Evolutionary conservation across 2,113 vertebrate genomes (phyloP).

Genomic region (Otis tarda): DNA sequence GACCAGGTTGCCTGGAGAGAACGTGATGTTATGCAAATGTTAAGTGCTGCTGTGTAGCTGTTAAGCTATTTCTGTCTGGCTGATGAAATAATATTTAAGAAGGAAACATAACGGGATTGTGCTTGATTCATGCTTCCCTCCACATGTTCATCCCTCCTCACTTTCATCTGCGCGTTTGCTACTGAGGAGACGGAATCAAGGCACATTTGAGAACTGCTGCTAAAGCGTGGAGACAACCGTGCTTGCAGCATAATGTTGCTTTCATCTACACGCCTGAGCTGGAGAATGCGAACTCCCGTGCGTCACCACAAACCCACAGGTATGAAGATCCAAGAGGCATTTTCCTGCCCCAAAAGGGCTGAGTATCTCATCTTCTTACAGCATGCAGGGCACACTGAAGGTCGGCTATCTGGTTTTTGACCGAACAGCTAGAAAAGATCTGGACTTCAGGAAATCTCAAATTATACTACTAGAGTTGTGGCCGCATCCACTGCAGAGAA

Average conservation of each 20-base stretch:
- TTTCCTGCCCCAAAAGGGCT: background rate
- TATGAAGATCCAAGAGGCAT: background rate
- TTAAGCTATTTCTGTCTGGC: background rate
- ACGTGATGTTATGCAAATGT: background rate
- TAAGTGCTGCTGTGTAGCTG: background rate
- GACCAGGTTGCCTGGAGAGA: background rate
- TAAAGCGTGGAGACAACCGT: background rate
- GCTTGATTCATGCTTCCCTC: background rate
- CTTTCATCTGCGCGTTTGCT: background rate
- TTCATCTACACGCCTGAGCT: background rate
- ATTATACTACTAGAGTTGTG: background rate
- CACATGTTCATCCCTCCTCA: background rate
- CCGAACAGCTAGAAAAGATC: background rate
- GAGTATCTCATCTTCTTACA: background rate
- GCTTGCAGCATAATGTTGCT: background rate
- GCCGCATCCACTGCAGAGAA: background rate
- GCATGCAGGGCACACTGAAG: background rate
- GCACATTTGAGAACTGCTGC: background rate
- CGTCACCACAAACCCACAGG: background rate
- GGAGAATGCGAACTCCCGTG: background rate
- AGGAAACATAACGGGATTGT: background rate
- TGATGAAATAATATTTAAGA: constrained; percentile 25
- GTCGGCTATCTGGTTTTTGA: background rate
- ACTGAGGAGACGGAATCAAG: background rate
- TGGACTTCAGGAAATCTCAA: background rate